Percentiles rank a stretch among this genome's conserved stretches.
These are phyloP conservation scores for Melinaea menophilus DNA, from an alignment of 2,888 invertebrate species.

Conservation along the genomic window DNA sequence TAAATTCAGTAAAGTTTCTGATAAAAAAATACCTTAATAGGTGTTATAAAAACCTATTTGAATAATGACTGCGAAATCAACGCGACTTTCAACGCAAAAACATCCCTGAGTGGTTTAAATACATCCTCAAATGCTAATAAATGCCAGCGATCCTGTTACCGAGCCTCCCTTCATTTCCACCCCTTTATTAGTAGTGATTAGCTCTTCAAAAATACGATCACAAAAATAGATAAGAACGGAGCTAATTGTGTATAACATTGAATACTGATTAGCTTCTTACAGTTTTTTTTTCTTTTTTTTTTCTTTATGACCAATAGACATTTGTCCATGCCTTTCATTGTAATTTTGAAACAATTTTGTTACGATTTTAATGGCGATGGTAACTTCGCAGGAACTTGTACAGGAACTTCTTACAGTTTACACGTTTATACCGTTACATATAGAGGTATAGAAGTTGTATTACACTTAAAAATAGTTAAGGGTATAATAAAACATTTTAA, in stretches of 20 bases:
- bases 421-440: not conserved
- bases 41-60: not conserved
- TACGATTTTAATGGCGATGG: too few relatives aligned
- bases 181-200: conserved; percentile 36
- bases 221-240: conserved; percentile 29
- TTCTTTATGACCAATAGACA: too few relatives aligned
- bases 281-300: too few relatives aligned
- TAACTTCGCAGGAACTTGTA: too few relatives aligned
- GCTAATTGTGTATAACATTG: conserved; percentile 25
- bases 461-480: too few relatives aligned
- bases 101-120: too few relatives aligned
- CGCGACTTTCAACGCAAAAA: too few relatives aligned
- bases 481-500: too few relatives aligned
- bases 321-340: too few relatives aligned
- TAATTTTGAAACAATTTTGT: too few relatives aligned
- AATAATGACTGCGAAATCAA: too few relatives aligned
- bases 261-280: conserved; percentile 18
- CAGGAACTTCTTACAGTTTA: not conserved
- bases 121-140: too few relatives aligned
- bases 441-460: not conserved
- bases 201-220: conserved; percentile 33
- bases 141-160: conserved; percentile 7
- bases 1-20: not conserved
- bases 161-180: conserved; percentile 33
- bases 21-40: conserved; percentile 9